Evolutionary conservation across 2,888 invertebrate species (phyloP).

Genomic region (Tipula confusa): DNA sequence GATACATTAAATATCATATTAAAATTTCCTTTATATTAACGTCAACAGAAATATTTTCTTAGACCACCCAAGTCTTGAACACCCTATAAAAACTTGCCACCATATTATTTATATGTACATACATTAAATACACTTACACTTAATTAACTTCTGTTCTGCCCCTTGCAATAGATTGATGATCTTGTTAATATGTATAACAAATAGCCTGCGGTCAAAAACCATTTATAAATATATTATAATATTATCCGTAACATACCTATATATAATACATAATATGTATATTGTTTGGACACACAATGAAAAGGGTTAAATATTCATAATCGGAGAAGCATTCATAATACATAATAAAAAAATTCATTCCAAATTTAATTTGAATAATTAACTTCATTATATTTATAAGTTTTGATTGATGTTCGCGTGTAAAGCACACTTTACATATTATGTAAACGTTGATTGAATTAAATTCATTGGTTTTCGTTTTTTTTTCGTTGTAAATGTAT

Average conservation of each 20-base stretch:
- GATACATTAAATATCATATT: too few species aligned
- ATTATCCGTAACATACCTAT: neutral
- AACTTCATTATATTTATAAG: neutral
- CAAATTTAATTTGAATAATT: conserved; percentile 7
- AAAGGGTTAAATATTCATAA: neutral
- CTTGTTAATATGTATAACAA: neutral
- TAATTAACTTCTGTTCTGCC: neutral
- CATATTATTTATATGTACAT: neutral
- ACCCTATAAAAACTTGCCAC: too few species aligned
- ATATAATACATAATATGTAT: neutral
- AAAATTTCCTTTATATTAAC: too few species aligned
- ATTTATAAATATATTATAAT: neutral
- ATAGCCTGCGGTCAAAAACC: conserved; percentile 6
- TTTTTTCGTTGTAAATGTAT: neutral
- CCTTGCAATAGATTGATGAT: neutral
- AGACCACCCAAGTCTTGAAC: too few species aligned
- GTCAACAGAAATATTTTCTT: too few species aligned
- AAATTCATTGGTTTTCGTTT: neutral
- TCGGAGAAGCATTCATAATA: neutral
- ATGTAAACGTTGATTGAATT: neutral
- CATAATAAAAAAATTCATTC: neutral
- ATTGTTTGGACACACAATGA: neutral
- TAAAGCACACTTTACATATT: neutral
- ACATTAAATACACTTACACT: neutral
- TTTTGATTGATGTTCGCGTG: conserved; percentile 14